Conservation (phyloP, 2,888 invertebrate genomes). For the Oegoconia quadripuncta region DNA sequence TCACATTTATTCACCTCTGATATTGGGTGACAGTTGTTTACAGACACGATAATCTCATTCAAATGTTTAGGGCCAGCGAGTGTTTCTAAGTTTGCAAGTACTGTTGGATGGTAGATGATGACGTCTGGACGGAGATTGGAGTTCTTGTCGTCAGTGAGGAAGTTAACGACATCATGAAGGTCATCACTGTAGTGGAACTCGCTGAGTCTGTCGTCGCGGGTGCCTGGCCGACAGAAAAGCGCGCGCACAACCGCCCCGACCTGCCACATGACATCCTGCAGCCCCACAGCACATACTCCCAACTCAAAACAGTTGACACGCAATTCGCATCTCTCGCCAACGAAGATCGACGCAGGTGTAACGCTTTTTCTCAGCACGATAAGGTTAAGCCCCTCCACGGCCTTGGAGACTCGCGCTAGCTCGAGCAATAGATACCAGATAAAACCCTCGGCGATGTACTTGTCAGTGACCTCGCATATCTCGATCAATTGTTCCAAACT, state of each 20-base stretch:
- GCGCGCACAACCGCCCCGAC: constrained; percentile 48
- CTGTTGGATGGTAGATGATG: constrained; percentile 68
- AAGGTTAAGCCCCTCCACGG: constrained; percentile 43
- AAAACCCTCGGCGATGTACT: constrained; percentile 57
- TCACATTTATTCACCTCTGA: constrained; percentile 64
- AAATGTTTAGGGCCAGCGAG: constrained; percentile 35
- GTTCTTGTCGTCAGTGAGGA: constrained; percentile 54
- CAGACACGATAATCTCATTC: constrained; percentile 45
- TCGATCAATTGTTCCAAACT: constrained; percentile 55
- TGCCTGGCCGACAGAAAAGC: constrained; percentile 37
- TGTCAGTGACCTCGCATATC: constrained; percentile 47
- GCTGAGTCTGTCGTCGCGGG: constrained; percentile 31
- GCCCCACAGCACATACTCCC: constrained; percentile 14
- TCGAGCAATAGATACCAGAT: constrained; percentile 64
- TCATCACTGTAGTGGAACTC: constrained; percentile 61
- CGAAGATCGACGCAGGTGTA: constrained; percentile 46
- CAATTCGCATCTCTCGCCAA: constrained; percentile 52
- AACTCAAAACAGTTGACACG: constrained; percentile 65
- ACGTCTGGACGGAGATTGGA: constrained; percentile 54
- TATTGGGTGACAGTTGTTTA: constrained; percentile 26
- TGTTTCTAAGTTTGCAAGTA: constrained; percentile 60
- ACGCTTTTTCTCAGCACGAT: constrained; percentile 53
- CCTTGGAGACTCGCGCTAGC: constrained; percentile 52
- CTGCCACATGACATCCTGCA: constrained; percentile 44
- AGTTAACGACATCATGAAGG: constrained; percentile 51